These are phyloP conservation scores for Clamator glandarius DNA, from an alignment of 2,797 vertebrate genomes.

Conservation along the genomic window DNA sequence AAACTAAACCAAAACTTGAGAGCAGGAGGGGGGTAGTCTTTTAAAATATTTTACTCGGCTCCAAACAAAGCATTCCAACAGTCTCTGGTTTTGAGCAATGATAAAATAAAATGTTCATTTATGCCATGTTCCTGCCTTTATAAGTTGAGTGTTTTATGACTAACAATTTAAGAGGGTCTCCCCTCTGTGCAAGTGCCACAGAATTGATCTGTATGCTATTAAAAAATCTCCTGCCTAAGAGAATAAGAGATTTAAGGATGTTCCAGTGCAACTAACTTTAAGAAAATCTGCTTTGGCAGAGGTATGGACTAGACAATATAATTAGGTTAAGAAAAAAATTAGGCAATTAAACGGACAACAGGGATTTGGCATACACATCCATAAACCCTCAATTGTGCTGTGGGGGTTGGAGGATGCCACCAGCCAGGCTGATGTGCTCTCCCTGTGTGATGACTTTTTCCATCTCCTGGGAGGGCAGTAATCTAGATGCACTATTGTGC, in stretches of 20 bases:
- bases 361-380: not conserved
- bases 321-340: not conserved
- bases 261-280: too few species aligned
- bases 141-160: not conserved
- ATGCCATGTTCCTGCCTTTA: not conserved
- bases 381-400: accelerated
- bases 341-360: not conserved
- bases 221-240: not conserved
- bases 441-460: not conserved
- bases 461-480: not conserved
- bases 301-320: too few species aligned
- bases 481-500: not conserved
- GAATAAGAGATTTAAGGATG: not conserved
- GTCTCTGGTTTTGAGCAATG: not conserved
- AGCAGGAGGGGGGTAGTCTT: accelerated
- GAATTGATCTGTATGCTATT: not conserved
- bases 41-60: not conserved
- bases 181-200: not conserved
- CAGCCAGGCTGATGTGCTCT: not conserved
- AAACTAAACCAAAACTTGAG: too few species aligned
- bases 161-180: not conserved
- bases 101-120: not conserved
- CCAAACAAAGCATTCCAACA: not conserved
- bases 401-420: accelerated
- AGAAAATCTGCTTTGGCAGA: too few species aligned